These are phyloP conservation scores for Acridotheres tristis DNA, from an alignment of 2,797 vertebrate species.

Conservation along the genomic window DNA sequence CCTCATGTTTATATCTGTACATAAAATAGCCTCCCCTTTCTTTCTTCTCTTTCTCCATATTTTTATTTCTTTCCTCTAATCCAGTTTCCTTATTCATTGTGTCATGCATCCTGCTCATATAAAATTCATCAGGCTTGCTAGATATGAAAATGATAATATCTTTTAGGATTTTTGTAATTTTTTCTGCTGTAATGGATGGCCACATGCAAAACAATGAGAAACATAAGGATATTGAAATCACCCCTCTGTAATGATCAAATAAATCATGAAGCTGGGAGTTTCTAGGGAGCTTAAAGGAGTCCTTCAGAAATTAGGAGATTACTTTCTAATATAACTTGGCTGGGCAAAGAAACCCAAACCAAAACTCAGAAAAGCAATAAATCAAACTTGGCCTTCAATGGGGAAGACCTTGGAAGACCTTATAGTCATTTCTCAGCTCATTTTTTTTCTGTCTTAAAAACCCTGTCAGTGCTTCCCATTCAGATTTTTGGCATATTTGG, in stretches of 20 bases:
- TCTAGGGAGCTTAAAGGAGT: neutral
- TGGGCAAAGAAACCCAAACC: neutral
- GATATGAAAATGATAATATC: neutral
- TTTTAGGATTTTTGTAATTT: neutral
- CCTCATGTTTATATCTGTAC: neutral
- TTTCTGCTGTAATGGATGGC: neutral
- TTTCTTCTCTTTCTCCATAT: neutral
- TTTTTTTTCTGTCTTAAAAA: neutral
- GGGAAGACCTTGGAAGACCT: neutral
- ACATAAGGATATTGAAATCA: neutral
- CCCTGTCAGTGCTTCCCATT: neutral
- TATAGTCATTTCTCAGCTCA: neutral
- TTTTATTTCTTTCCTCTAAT: neutral
- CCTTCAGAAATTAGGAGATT: neutral
- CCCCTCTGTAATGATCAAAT: neutral
- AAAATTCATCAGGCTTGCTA: neutral
- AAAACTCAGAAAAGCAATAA: neutral
- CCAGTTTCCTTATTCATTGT: neutral
- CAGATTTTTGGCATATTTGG: neutral
- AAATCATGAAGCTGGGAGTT: neutral
- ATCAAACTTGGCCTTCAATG: neutral
- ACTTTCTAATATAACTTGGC: neutral
- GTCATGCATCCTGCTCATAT: neutral
- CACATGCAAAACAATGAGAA: conserved; percentile 7
- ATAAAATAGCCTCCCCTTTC: neutral